Percentiles rank a stretch among this genome's conserved stretches.
These are phyloP conservation scores for Caenorhabditis doughertyi DNA, from an alignment of 2,888 invertebrate genomes.

Conservation along the genomic window DNA sequence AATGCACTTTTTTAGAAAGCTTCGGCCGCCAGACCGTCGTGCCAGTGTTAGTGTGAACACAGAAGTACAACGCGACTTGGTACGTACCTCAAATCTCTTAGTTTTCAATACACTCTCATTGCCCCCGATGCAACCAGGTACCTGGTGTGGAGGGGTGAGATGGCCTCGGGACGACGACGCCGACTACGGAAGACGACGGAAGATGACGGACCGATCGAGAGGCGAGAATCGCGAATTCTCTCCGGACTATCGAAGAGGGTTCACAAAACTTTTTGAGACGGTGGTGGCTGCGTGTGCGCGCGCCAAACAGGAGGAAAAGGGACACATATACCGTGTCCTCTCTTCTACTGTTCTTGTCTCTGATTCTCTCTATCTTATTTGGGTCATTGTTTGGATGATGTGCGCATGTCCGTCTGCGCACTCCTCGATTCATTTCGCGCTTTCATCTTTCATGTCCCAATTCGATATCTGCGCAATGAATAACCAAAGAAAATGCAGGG, in stretches of 20 bases:
- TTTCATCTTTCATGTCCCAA: conserved; percentile 51
- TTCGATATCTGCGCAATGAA: conserved; percentile 61
- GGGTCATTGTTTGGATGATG: conserved; percentile 61
- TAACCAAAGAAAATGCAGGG: conserved; percentile 39
- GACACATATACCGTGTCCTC: conserved; percentile 48
- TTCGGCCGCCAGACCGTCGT: conserved; percentile 43
- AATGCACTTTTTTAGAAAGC: conserved; percentile 30
- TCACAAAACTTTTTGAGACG: conserved; percentile 47
- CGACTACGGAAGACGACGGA: conserved; percentile 8
- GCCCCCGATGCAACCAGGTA: conserved; percentile 57
- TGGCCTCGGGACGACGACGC: conserved; percentile 38
- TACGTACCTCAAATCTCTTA: conserved; percentile 27
- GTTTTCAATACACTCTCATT: conserved; percentile 27
- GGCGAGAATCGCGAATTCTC: conserved; percentile 39
- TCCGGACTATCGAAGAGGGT: conserved; percentile 29
- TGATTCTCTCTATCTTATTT: conserved; percentile 56
- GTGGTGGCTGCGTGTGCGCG: conserved; percentile 22
- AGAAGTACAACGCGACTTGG: conserved; percentile 54
- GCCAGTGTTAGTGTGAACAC: conserved; percentile 55
- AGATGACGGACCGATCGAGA: conserved; percentile 25
- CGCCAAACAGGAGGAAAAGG: conserved; percentile 32
- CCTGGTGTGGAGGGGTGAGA: conserved; percentile 44
- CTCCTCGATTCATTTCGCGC: conserved; percentile 55
- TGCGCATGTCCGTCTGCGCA: conserved; percentile 48
- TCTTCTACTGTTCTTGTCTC: conserved; percentile 27